Conservation (phyloP, 1,140 invertebrate genomes). For the Acromyrmex charruanus region DNA sequence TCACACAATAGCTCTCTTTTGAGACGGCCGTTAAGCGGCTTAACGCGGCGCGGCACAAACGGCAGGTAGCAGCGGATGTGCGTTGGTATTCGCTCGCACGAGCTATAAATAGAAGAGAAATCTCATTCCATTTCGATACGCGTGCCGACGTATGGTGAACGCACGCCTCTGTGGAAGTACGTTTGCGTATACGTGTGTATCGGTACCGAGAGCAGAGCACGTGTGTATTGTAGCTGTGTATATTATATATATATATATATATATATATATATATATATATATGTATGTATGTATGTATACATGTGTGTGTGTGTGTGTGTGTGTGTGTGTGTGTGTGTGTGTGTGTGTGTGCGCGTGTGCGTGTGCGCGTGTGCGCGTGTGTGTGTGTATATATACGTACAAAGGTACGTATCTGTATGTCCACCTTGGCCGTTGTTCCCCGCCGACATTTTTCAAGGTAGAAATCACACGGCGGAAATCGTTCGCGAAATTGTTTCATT, state of each 20-base stretch:
- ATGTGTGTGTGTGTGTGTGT: neutral
- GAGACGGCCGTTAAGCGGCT: slow-evolving; percentile 62
- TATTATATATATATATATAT: too few species aligned
- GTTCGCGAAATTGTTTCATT: slow-evolving; percentile 10
- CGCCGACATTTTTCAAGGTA: slow-evolving; percentile 41
- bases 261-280: too few species aligned
- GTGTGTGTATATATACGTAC: neutral
- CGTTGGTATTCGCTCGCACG: slow-evolving; percentile 79
- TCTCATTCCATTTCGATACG: slow-evolving; percentile 85
- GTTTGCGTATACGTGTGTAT: neutral
- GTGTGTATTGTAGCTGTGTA: neutral
- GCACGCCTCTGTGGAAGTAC: neutral
- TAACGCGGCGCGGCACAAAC: slow-evolving; percentile 72
- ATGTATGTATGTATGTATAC: too few species aligned
- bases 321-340: too few species aligned
- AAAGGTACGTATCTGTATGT: slow-evolving; percentile 29
- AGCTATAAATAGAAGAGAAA: slow-evolving; percentile 87
- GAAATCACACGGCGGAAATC: slow-evolving; percentile 33
- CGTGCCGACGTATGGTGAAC: slow-evolving; percentile 72
- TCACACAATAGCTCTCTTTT: slow-evolving; percentile 57
- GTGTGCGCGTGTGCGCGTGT: neutral
- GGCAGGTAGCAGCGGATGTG: slow-evolving; percentile 84
- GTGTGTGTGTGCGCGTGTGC: neutral
- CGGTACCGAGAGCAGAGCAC: neutral
- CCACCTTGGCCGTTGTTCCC: slow-evolving; percentile 58